Conservation (phyloP, 2,113 vertebrate genomes). For the Urocynchramus pylzowi region DNA sequence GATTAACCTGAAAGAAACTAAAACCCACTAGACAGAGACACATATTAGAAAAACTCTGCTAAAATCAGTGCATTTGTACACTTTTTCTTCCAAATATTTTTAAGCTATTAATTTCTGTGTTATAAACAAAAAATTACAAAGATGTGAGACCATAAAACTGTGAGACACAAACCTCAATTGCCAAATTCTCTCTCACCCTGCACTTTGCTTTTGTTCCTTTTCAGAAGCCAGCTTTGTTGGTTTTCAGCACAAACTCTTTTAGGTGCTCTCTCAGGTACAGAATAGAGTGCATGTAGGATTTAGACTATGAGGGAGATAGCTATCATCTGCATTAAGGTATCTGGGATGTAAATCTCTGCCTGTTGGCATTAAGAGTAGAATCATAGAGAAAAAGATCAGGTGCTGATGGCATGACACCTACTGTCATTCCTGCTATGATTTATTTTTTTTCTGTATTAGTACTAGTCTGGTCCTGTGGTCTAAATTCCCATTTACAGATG, state of each 20-base stretch:
- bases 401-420: neutral
- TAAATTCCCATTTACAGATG: neutral
- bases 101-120: neutral
- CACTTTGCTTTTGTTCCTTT: neutral
- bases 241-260: neutral
- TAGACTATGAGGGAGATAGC: neutral
- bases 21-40: neutral
- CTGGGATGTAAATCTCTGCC: neutral
- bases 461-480: neutral
- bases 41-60: neutral
- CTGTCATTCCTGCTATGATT: neutral
- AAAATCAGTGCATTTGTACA: neutral
- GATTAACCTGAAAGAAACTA: neutral
- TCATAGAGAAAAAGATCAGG: neutral
- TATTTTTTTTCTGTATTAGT: neutral
- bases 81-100: neutral
- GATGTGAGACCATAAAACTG: neutral
- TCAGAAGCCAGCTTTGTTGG: fast-evolving
- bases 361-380: neutral
- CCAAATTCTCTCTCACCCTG: neutral
- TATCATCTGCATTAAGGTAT: neutral
- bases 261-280: neutral
- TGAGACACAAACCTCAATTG: neutral
- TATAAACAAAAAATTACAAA: neutral
- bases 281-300: neutral